phyloP scores from a whole-genome alignment of 2,797 vertebrate genomes.

The Pseudomugil gertrudae region DNA sequence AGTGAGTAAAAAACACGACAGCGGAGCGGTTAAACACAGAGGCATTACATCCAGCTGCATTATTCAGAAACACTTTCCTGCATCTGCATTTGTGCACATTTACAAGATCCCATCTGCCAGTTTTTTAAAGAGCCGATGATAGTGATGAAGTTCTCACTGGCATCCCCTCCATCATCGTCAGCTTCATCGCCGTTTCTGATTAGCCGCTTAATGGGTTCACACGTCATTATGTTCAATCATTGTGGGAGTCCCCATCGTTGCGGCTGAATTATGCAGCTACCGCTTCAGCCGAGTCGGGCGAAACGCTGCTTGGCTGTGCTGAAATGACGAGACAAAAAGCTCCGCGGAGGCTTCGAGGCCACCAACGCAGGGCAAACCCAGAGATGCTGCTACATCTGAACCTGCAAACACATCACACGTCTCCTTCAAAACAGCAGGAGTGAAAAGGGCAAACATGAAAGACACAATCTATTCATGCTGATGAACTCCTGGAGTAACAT shows the following conservation, averaged over 20 bases:
- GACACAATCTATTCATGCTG: neutral
- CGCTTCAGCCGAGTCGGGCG: neutral
- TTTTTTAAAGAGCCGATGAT: constrained; percentile 28
- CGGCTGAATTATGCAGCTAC: constrained; percentile 45
- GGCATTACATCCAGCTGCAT: constrained; percentile 10
- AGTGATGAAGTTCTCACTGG: constrained; percentile 32
- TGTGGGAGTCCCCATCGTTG: constrained; percentile 39
- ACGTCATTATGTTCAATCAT: constrained; percentile 75
- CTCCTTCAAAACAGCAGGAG: constrained; percentile 1
- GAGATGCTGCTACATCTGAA: neutral
- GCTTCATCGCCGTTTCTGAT: constrained; percentile 65
- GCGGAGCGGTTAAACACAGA: constrained; percentile 10
- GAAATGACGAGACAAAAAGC: constrained; percentile 22
- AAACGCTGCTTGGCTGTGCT: neutral
- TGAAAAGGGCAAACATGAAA: neutral
- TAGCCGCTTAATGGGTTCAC: constrained; percentile 71
- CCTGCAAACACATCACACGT: neutral
- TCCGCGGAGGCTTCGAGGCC: neutral
- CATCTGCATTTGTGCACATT: neutral
- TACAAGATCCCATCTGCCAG: constrained; percentile 8
- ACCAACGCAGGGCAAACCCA: constrained; percentile 8
- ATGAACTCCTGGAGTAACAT: neutral
- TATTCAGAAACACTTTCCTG: constrained; percentile 31
- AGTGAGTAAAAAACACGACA: neutral
- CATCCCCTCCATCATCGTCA: constrained; percentile 62